A percentile compares a stretch with the other conserved stretches of the same genome.
phyloP scores from a whole-genome alignment of 2,888 invertebrate species.

The Drosophila nigritarsus region DNA sequence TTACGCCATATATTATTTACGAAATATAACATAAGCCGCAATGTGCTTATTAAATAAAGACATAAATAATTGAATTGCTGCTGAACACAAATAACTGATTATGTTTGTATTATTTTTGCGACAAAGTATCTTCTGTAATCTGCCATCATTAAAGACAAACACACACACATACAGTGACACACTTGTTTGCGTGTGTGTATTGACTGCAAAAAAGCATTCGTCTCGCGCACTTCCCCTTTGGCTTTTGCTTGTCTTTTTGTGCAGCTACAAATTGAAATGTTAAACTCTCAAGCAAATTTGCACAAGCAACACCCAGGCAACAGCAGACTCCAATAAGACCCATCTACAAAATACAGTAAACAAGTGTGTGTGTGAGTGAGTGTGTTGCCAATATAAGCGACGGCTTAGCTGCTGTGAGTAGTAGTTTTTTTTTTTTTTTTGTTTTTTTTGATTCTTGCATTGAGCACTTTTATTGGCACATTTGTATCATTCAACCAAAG shows the following conservation, averaged over 20 bases:
- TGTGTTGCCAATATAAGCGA: slow-evolving; percentile 37
- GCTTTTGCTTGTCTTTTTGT: slow-evolving; percentile 21
- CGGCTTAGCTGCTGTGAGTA: slow-evolving; percentile 29
- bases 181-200: slow-evolving; percentile 27
- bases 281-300: slow-evolving; percentile 53
- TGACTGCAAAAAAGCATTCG: slow-evolving; percentile 52
- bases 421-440: neutral
- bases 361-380: neutral
- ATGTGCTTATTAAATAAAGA: neutral
- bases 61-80: neutral
- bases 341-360: slow-evolving; percentile 16
- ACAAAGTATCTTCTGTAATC: neutral
- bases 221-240: neutral
- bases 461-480: slow-evolving; percentile 15
- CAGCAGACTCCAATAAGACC: slow-evolving; percentile 4
- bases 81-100: neutral
- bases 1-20: neutral
- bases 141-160: slow-evolving; percentile 4
- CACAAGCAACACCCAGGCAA: slow-evolving; percentile 31
- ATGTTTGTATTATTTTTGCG: neutral
- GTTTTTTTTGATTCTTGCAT: neutral
- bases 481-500: slow-evolving; percentile 3
- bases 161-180: neutral
- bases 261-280: slow-evolving; percentile 70
- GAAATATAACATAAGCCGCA: neutral